Evolutionary conservation across 2,888 invertebrate genomes (phyloP).

Genomic region (Glaucopsyche alexis): DNA sequence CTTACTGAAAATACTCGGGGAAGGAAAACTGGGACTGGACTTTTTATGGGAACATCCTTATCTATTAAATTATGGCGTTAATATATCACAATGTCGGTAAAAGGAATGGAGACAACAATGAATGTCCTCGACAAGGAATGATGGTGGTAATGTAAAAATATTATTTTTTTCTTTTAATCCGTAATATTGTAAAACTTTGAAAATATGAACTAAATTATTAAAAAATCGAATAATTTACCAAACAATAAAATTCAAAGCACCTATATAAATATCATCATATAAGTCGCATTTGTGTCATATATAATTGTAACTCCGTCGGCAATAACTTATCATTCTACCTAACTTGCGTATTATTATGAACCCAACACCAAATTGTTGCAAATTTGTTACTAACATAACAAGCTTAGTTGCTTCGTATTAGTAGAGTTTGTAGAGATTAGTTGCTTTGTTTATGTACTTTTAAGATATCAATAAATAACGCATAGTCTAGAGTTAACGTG

Average conservation of each 20-base stretch:
- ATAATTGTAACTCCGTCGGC: background rate
- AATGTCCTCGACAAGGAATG: background rate
- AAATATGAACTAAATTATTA: background rate
- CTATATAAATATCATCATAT: background rate
- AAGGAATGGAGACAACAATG: background rate
- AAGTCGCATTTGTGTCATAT: background rate
- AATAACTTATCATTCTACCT: background rate
- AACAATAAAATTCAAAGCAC: background rate
- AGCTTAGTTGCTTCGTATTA: background rate
- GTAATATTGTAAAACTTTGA: background rate
- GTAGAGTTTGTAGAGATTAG: background rate
- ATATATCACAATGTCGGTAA: slow-evolving; percentile 5
- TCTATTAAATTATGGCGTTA: slow-evolving; percentile 9
- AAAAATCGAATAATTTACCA: background rate
- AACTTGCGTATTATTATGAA: slow-evolving; percentile 16
- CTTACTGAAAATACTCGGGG: background rate
- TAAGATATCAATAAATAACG: background rate
- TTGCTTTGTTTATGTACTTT: slow-evolving; percentile 21
- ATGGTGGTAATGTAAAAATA: background rate
- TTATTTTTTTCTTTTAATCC: background rate
- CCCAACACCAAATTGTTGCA: slow-evolving; percentile 17
- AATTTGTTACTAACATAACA: slow-evolving; percentile 1
- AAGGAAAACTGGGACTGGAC: slow-evolving; percentile 10
- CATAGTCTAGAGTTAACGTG: background rate
- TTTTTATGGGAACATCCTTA: slow-evolving; percentile 6